Evolutionary conservation across 2,888 invertebrate species (phyloP), one percentile per base, ranked within the genome.

Genomic region (Aradus depressus): DNA sequence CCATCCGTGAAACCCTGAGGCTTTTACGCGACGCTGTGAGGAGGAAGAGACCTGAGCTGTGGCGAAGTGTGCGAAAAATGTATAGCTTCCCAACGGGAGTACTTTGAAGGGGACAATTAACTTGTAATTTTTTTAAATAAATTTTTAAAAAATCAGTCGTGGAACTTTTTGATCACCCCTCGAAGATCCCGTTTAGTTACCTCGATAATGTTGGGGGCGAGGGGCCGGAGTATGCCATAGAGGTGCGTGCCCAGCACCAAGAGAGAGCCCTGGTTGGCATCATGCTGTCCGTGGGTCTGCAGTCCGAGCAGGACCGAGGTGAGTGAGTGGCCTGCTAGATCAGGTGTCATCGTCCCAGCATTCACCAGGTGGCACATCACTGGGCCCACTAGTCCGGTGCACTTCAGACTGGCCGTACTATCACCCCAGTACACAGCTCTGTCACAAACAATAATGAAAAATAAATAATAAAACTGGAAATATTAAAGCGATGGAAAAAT

Each of bases 251-350:
- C 70, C 2, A 73, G 62, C 6, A 62, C 61, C 3, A 72, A 58
- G 16, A 74, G 62, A 3, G 63, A 59, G 12, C 88, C 84, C 66
- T 86, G 88, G 71, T 87, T 87, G 10, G 84, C 80, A 62, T 92
- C 92, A 66, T 92, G 91, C 64, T 91, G 87, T 0, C 93, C 93
- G 64, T 92, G 89, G 55, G 82, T 71, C 58, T 88, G 83, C 55
- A 93, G 73, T 42, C 88, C 90, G 59, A 79, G 79, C 53, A 89
- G 71, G 58, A 88, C 79, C 2, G 84, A 80, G 0, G 80, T 78
- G 2, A 62, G 38, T 41, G 88, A 80, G 61, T 84, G 79, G 0
- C 76, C 72, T 1, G 83, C 83, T 67, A 81, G 77, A 57, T 75
- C 77, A 57, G 75, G 75, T 59, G 73, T 79, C 59, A 84, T 68